These are phyloP conservation scores for Rhodeus uyekii DNA, from an alignment of 2,797 vertebrate genomes.

Conservation along the genomic window DNA sequence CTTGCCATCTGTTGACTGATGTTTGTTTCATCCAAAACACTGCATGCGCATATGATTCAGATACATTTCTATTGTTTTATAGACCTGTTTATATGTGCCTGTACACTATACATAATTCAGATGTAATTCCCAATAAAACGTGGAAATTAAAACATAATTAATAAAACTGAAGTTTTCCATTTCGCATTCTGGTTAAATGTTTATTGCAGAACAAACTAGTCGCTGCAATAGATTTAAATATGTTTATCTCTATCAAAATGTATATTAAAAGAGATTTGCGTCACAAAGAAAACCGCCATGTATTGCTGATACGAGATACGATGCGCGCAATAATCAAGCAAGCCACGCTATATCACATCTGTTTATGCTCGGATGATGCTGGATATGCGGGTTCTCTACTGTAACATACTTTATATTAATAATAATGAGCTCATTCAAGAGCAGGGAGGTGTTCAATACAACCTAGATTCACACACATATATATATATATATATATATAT, in stretches of 20 bases:
- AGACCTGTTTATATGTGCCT: not conserved
- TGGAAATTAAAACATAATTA: not conserved
- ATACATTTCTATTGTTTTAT: not conserved
- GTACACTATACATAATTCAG: not conserved
- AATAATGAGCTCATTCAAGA: not conserved
- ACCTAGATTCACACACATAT: not conserved
- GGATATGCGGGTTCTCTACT: too few species aligned
- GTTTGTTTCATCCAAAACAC: slow-evolving; percentile 17
- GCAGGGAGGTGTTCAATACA: not conserved
- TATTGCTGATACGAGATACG: not conserved
- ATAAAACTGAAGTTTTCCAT: not conserved
- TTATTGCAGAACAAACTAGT: not conserved
- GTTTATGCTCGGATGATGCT: slow-evolving; percentile 59
- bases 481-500: not conserved
- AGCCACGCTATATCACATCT: slow-evolving; percentile 79
- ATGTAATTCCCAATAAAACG: not conserved
- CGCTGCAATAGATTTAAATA: not conserved
- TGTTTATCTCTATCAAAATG: not conserved
- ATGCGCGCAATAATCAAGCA: slow-evolving; percentile 64
- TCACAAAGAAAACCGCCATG: not conserved
- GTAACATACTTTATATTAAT: too few species aligned
- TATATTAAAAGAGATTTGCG: not conserved
- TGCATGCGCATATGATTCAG: slow-evolving; percentile 40
- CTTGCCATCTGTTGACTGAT: slow-evolving; percentile 71
- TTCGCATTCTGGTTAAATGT: not conserved